Percentiles rank a stretch among this genome's conserved stretches.
phyloP scores from a whole-genome alignment of 2,797 vertebrate species.

The Pteronotus mesoamericanus region DNA sequence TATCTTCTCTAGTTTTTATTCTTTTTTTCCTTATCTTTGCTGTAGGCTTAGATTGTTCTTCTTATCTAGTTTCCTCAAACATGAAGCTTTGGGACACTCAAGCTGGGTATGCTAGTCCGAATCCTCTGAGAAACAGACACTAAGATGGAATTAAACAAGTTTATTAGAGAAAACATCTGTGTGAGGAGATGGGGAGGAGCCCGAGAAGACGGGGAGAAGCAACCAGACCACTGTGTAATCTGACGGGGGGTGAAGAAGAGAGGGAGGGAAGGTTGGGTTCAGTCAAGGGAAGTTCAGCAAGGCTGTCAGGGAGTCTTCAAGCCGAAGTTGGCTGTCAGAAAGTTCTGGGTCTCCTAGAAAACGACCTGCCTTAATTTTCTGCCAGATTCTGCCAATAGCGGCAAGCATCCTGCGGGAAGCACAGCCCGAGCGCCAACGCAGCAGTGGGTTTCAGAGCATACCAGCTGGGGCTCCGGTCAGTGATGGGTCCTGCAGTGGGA shows the following conservation, averaged over 20 bases:
- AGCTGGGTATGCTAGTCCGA: not conserved
- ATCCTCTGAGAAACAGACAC: not conserved
- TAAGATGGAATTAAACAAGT: not conserved
- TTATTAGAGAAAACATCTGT: not conserved
- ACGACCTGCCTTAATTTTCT: not conserved
- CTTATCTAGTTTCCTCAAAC: not conserved
- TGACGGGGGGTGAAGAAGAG: not conserved
- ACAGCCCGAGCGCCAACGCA: not conserved
- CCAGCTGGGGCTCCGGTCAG: not conserved
- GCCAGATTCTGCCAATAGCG: not conserved
- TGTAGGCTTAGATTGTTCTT: not conserved
- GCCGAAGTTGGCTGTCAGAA: not conserved
- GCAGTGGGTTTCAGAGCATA: not conserved
- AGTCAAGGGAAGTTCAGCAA: not conserved
- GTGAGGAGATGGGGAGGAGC: not conserved
- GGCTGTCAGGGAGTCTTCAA: not conserved
- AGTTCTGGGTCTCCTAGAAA: not conserved
- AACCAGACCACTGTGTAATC: not conserved
- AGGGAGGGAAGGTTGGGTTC: not conserved
- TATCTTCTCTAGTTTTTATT: not conserved
- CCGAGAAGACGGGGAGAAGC: not conserved
- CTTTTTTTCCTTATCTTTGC: not conserved
- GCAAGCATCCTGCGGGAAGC: not conserved
- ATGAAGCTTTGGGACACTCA: not conserved
- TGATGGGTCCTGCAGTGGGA: not conserved